Evolutionary conservation across 2,797 vertebrate genomes (phyloP), one percentile per base, ranked within the genome.

Genomic region (Rhynchotus rufescens): DNA sequence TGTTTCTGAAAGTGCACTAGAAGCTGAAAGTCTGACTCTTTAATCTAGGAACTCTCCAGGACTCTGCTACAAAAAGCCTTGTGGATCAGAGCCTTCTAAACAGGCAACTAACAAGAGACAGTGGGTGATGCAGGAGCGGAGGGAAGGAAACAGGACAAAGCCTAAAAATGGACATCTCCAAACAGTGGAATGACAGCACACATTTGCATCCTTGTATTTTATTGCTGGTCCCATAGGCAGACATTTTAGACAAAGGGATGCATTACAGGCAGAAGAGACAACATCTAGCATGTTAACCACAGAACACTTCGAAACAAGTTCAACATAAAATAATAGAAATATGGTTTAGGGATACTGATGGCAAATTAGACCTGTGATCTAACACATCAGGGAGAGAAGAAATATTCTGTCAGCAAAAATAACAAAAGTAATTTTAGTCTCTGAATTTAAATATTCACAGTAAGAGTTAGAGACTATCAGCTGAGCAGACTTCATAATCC

Each of bases 381-480:
- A 93, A 95, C 74, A 61, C 87, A 74, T 23, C 11, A 8, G 8
- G 28, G 51, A 89, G 84, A 65, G 54, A 62, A 23, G 67, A 96
- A 89, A 95, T 93, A 96, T 89, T 92, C 95, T 92, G 75, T 94
- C 92, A 97, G 86, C 85, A 96, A 96, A 97, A 97, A 94, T 94
- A 94, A 97, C 40, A 40, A 40, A 40, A 40, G 40, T 40, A 40
- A 40, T 40, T 40, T 40, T 40, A 40, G 13, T 40, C 40, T 40
- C 40, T 40, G 40, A 40, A 40, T 96, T 97, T 97, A 98, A 98
- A 98, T 98, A 98, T 98, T 95, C 97, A 96, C 98, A 98, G 98
- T 98, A 97, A 98, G 98, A 98, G 98, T 98, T 98, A 98, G 56
- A 98, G 98, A 98, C 98, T 98, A 99, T 99, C 99, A 99, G 99